Conservation (phyloP, 2,113 vertebrate genomes). For the Tyrannus savana region DNA sequence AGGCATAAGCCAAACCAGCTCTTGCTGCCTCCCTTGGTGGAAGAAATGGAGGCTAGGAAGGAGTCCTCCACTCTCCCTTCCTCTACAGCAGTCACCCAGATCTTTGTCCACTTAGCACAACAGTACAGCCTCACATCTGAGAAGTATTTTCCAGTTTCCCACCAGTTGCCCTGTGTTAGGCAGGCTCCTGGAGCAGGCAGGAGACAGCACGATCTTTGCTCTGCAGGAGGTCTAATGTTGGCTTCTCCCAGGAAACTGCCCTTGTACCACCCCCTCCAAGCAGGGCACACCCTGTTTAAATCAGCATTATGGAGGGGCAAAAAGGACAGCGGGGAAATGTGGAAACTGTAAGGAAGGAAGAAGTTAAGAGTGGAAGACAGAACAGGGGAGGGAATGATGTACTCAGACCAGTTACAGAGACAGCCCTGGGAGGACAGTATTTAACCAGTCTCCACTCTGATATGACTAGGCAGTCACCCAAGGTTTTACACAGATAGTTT, state of each 20-base stretch:
- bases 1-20: neutral
- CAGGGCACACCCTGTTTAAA: neutral
- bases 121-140: neutral
- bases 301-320: neutral
- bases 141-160: neutral
- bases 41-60: neutral
- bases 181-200: neutral
- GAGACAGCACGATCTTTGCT: neutral
- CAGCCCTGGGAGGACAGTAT: neutral
- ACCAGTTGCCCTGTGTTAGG: neutral
- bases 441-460: neutral
- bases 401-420: neutral
- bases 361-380: neutral
- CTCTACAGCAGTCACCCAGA: neutral
- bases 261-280: neutral
- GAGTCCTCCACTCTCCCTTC: neutral
- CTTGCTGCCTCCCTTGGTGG: neutral
- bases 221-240: neutral
- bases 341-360: neutral
- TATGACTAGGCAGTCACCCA: neutral
- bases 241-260: neutral
- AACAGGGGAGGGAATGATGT: neutral
- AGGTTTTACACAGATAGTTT: neutral
- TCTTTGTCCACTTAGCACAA: neutral
- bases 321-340: neutral